phyloP scores from a whole-genome alignment of 2,113 vertebrate species.

The Neoarius graeffei region DNA sequence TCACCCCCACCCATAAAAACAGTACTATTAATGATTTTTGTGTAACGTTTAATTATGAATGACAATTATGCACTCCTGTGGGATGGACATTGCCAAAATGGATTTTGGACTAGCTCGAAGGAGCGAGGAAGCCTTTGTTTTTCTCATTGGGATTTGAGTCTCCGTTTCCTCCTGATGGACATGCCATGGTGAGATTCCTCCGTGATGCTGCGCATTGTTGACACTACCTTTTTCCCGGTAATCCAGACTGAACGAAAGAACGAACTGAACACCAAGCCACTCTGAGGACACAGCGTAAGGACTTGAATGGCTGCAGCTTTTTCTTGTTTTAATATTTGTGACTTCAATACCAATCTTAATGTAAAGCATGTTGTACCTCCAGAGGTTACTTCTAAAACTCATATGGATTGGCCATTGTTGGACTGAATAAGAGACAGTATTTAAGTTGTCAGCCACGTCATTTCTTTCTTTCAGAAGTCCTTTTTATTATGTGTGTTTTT shows the following conservation, averaged over 20 bases:
- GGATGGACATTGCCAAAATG: constrained; percentile 13
- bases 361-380: constrained; percentile 19
- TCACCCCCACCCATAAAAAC: background rate
- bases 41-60: background rate
- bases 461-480: constrained; percentile 20
- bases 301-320: background rate
- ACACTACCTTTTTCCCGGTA: constrained; percentile 21
- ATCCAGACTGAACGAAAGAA: background rate
- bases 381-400: constrained; percentile 20
- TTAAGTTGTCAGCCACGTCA: constrained; percentile 14
- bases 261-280: background rate
- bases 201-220: background rate
- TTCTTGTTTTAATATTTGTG: constrained; percentile 26
- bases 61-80: constrained; percentile 10
- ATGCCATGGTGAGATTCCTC: constrained; percentile 19
- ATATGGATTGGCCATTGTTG: background rate
- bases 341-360: constrained; percentile 22
- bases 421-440: constrained; percentile 24
- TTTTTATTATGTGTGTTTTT: constrained; percentile 39
- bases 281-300: background rate
- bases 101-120: background rate
- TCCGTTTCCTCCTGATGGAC: constrained; percentile 1
- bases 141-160: background rate
- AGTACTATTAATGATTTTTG: background rate
- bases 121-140: background rate